Conservation (phyloP, 2,888 invertebrate species). For the Ryuthela nishihirai region DNA sequence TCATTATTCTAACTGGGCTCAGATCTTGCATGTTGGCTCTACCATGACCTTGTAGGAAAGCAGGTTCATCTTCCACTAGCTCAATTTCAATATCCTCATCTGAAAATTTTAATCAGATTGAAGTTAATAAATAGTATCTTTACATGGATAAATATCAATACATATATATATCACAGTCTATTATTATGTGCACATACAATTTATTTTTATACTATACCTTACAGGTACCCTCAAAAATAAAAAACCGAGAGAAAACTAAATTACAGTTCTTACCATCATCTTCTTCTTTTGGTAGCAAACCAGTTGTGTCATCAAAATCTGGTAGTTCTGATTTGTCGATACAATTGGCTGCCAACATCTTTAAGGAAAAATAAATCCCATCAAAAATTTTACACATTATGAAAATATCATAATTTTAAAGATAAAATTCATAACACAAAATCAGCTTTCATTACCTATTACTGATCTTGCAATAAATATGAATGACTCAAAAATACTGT, state of each 20-base stretch:
- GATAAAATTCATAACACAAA: too few species aligned
- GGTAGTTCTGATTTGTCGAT: slow-evolving; percentile 91
- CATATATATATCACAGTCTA: too few species aligned
- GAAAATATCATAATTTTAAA: too few species aligned
- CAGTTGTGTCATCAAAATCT: slow-evolving; percentile 96
- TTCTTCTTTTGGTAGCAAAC: slow-evolving; percentile 70
- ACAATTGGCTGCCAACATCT: slow-evolving; percentile 88
- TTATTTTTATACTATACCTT: too few species aligned
- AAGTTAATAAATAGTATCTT: background rate
- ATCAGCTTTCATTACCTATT: too few species aligned
- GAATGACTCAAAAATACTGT: too few species aligned
- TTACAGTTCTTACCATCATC: slow-evolving; percentile 50
- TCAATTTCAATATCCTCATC: slow-evolving; percentile 99
- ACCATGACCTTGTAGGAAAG: slow-evolving; percentile 80
- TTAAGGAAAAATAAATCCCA: slow-evolving; percentile 43
- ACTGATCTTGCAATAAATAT: too few species aligned
- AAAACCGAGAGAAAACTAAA: too few species aligned
- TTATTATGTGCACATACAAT: too few species aligned
- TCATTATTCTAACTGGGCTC: slow-evolving; percentile 89
- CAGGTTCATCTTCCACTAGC: slow-evolving; percentile 96
- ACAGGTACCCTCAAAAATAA: too few species aligned
- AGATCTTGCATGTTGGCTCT: slow-evolving; percentile 78
- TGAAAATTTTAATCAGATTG: background rate
- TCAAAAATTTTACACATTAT: background rate
- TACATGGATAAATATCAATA: too few species aligned